Conservation (phyloP, 2,888 invertebrate genomes). For the Drosophila anomelani region DNA sequence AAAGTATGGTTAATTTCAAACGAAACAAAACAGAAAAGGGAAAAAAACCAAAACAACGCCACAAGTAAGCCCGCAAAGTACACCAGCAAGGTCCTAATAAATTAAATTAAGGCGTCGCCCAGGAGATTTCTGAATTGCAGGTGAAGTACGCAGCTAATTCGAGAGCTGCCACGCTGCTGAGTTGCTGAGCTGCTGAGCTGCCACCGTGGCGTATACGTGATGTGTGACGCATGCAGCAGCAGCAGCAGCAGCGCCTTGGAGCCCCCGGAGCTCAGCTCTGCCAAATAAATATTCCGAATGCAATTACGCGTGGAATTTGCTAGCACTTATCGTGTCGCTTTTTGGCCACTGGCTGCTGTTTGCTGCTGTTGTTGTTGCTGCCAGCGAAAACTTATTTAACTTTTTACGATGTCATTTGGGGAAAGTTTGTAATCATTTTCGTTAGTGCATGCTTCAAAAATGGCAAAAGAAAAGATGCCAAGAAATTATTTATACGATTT, state of each 20-base stretch:
- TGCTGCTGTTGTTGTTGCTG: slow-evolving; percentile 5
- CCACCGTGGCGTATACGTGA: slow-evolving; percentile 28
- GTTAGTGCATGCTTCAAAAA: slow-evolving; percentile 64
- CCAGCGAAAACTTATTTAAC: slow-evolving; percentile 67
- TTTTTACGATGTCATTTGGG: slow-evolving; percentile 77
- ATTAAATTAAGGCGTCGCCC: slow-evolving; percentile 36
- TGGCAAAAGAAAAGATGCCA: slow-evolving; percentile 47
- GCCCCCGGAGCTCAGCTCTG: slow-evolving; percentile 2
- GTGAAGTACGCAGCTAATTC: slow-evolving; percentile 17
- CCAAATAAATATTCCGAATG: slow-evolving; percentile 67
- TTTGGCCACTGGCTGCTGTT: slow-evolving; percentile 39
- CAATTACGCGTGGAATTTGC: slow-evolving; percentile 78
- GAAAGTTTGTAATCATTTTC: slow-evolving; percentile 77
- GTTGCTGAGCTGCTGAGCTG: neutral
- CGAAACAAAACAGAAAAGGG: slow-evolving; percentile 2
- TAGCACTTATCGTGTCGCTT: slow-evolving; percentile 63
- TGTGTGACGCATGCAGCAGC: neutral
- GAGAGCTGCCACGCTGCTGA: neutral
- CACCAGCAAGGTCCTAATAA: slow-evolving; percentile 22
- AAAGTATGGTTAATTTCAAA: slow-evolving; percentile 24
- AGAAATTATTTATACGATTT: slow-evolving; percentile 71
- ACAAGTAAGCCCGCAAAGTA: slow-evolving; percentile 16
- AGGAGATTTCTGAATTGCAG: slow-evolving; percentile 23
- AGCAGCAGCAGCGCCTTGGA: neutral
- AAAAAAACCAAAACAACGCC: neutral